These are phyloP conservation scores for Lineus longissimus DNA, from an alignment of 1,140 invertebrate genomes.

Conservation along the genomic window DNA sequence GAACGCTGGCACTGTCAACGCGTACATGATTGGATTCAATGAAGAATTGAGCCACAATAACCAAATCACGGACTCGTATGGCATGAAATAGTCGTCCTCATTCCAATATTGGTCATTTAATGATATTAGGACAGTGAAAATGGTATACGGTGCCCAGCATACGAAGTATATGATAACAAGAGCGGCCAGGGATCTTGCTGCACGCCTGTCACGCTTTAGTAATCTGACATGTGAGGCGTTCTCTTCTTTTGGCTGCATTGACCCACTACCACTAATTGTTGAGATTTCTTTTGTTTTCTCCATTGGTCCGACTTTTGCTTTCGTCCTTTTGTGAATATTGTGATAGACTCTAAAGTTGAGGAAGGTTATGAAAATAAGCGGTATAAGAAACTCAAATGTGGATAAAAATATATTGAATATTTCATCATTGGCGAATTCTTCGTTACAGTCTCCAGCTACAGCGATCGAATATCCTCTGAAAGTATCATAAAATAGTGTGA, in stretches of 20 bases:
- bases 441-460: neutral
- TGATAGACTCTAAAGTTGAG: neutral
- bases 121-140: neutral
- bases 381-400: neutral
- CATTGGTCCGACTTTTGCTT: neutral
- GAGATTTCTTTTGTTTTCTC: neutral
- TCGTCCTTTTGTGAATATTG: neutral
- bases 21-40: conserved; percentile 42
- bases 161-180: neutral
- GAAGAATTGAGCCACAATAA: conserved; percentile 37
- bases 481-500: neutral
- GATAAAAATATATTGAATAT: neutral
- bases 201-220: neutral
- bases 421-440: neutral
- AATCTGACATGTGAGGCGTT: neutral
- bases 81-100: neutral
- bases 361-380: neutral
- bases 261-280: neutral
- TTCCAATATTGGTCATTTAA: neutral
- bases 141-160: conserved; percentile 1
- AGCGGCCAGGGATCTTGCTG: neutral
- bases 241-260: neutral
- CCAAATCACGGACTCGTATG: conserved; percentile 38
- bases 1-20: conserved; percentile 26
- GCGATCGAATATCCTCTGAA: neutral